Percentiles rank a stretch among this genome's conserved stretches.
Evolutionary conservation across 2,888 invertebrate species (phyloP).

Genomic region (Archips xylosteana): DNA sequence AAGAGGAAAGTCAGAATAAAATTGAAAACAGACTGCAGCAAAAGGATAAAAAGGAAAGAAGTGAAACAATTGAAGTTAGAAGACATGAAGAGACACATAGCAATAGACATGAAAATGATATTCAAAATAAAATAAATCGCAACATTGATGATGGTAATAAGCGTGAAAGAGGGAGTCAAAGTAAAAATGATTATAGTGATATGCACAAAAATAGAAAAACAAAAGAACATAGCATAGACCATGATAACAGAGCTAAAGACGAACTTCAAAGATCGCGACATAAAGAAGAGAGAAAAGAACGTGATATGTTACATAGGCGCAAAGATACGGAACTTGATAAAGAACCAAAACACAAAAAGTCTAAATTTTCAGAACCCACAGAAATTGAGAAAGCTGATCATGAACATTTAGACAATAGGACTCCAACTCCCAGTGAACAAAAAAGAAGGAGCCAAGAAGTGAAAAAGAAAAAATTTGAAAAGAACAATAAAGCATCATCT

Average conservation of each 20-base stretch:
- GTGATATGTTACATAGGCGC: background rate
- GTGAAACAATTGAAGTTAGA: constrained; percentile 42
- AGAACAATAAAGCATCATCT: constrained; percentile 45
- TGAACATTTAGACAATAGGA: constrained; percentile 45
- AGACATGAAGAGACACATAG: constrained; percentile 40
- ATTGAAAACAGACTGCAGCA: constrained; percentile 21
- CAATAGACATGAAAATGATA: constrained; percentile 40
- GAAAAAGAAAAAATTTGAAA: constrained; percentile 47
- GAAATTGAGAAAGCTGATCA: constrained; percentile 39
- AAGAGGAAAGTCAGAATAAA: constrained; percentile 37
- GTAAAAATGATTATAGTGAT: constrained; percentile 38
- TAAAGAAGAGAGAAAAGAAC: constrained; percentile 14
- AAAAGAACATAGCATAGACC: constrained; percentile 31
- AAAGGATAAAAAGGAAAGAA: constrained; percentile 2
- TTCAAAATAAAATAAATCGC: constrained; percentile 40
- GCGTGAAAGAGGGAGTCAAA: constrained; percentile 34
- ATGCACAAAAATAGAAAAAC: constrained; percentile 40
- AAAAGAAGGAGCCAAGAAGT: constrained; percentile 46
- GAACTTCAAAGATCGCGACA: background rate
- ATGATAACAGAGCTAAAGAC: constrained; percentile 25
- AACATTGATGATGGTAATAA: constrained; percentile 42
- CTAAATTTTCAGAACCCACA: constrained; percentile 42
- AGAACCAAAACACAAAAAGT: constrained; percentile 41
- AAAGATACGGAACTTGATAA: constrained; percentile 32
- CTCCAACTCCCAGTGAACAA: constrained; percentile 47